A percentile compares a stretch with the other conserved stretches of the same genome.
phyloP scores from a whole-genome alignment of 2,888 invertebrate genomes.

The Drosophila atripex region DNA sequence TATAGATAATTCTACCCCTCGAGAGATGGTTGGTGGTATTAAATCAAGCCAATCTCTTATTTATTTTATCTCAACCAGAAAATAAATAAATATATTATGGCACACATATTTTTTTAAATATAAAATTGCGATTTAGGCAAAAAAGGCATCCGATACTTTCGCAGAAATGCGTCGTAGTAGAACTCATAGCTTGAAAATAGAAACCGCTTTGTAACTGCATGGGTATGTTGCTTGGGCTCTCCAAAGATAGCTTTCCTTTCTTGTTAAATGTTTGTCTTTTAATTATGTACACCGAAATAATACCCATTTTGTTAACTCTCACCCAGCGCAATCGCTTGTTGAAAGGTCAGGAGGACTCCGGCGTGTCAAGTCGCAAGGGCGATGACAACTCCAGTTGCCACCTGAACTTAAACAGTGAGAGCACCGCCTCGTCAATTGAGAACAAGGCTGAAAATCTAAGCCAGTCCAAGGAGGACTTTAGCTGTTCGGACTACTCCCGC shows the following conservation, averaged over 20 bases:
- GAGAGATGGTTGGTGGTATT: no score
- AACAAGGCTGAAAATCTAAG: constrained; percentile 79
- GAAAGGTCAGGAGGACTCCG: constrained; percentile 82
- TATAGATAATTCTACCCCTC: no score
- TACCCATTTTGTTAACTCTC: neutral
- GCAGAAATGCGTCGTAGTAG: no score
- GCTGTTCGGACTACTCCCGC: constrained; percentile 85
- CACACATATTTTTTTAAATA: no score
- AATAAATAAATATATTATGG: no score
- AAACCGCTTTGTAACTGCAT: no score
- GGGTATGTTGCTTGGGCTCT: no score
- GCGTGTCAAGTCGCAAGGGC: constrained; percentile 85
- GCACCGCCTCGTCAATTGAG: constrained; percentile 84
- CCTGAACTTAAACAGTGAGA: constrained; percentile 85
- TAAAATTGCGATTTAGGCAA: no score
- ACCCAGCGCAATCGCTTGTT: constrained; percentile 71
- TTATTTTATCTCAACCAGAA: no score
- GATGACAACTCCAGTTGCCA: constrained; percentile 84
- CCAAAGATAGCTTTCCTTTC: neutral
- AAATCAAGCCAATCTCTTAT: no score
- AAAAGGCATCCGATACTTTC: no score
- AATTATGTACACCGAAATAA: neutral
- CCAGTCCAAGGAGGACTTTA: constrained; percentile 81
- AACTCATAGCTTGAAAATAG: no score
- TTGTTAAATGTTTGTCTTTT: neutral